Percentiles rank a stretch among this genome's conserved stretches.
Evolutionary conservation across 2,888 invertebrate species (phyloP).

Genomic region (Branchipolynoe longqiensis): DNA sequence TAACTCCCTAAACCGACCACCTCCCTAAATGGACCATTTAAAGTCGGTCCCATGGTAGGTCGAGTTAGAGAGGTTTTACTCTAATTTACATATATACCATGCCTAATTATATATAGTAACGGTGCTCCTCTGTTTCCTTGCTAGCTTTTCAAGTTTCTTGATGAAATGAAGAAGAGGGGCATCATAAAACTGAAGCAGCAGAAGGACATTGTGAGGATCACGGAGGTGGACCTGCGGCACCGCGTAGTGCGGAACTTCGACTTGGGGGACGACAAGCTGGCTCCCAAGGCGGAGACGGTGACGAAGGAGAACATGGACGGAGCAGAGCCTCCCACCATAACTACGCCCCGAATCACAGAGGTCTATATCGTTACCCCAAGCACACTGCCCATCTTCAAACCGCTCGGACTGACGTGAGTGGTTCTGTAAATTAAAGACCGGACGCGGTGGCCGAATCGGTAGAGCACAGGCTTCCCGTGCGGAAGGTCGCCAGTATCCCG

Average conservation of each 20-base stretch:
- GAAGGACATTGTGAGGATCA: constrained; percentile 91
- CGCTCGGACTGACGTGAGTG: constrained; percentile 84
- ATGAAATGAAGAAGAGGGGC: constrained; percentile 88
- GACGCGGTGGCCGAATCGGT: too few relatives aligned
- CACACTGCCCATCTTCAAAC: constrained; percentile 86
- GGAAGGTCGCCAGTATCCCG: too few relatives aligned
- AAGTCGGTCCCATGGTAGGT: too few relatives aligned
- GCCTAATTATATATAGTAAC: not conserved
- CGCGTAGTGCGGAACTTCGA: too few relatives aligned
- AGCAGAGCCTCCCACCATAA: constrained; percentile 2
- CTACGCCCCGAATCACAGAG: constrained; percentile 85
- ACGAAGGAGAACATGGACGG: constrained; percentile 22
- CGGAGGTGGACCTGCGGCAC: constrained; percentile 86
- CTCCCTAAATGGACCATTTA: too few relatives aligned
- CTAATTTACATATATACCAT: too few relatives aligned
- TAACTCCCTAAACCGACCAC: too few relatives aligned
- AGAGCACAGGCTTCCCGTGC: too few relatives aligned
- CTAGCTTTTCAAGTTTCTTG: constrained; percentile 89
- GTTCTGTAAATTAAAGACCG: too few relatives aligned
- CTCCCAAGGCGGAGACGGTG: constrained; percentile 32
- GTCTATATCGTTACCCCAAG: constrained; percentile 87
- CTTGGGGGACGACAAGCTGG: constrained; percentile 16
- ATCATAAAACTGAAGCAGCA: constrained; percentile 83
- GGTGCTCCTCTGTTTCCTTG: constrained; percentile 53
- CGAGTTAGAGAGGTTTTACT: too few relatives aligned